These are phyloP conservation scores for Emydoidea blandingii DNA, from an alignment of 2,797 vertebrate genomes.

Conservation along the genomic window DNA sequence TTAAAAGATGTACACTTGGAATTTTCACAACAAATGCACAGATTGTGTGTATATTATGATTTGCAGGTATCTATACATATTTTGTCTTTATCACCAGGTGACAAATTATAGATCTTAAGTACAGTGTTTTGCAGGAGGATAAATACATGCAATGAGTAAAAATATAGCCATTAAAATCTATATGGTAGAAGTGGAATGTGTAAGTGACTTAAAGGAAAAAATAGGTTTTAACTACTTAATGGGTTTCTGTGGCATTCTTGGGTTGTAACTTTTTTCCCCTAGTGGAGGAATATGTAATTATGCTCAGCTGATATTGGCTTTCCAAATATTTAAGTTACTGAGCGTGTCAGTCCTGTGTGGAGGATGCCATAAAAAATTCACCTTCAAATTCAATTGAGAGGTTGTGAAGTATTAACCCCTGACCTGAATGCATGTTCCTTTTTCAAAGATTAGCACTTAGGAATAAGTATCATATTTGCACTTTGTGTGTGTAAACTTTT, in stretches of 20 bases:
- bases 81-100: not conserved
- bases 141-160: constrained; percentile 32
- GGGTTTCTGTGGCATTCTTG: not conserved
- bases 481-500: constrained; percentile 14
- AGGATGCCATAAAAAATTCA: not conserved
- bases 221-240: not conserved
- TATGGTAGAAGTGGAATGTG: not conserved
- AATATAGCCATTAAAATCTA: not conserved
- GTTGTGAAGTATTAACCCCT: not conserved
- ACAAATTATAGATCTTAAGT: constrained; percentile 9
- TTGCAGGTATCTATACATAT: not conserved
- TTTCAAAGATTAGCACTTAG: constrained; percentile 44
- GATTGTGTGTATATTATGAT: not conserved
- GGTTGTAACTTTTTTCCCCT: not conserved
- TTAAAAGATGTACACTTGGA: constrained; percentile 53
- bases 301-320: not conserved
- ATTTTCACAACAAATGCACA: constrained; percentile 25
- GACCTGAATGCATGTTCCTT: not conserved
- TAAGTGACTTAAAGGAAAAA: constrained; percentile 19
- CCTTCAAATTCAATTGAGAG: constrained; percentile 8
- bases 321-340: not conserved
- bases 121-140: constrained; percentile 47
- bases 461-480: constrained; percentile 44
- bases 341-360: not conserved
- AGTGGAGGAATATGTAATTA: not conserved